Base-by-base conservation (phyloP, 2,888 invertebrate genomes). In the Atrina japonica region DNA sequence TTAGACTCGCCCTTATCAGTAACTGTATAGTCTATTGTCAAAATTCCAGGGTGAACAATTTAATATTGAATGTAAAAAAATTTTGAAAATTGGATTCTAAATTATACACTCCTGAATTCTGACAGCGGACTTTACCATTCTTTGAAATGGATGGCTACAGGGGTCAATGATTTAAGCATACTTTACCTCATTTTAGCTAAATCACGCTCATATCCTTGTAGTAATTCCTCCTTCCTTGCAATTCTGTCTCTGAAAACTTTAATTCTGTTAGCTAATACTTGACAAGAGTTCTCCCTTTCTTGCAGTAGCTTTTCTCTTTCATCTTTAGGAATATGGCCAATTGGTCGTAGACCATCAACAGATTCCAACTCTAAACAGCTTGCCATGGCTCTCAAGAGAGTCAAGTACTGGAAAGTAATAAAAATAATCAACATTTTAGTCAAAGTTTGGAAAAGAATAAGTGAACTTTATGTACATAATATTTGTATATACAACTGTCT, bases 141-240 rank as follows among this genome's bases (percentile, higher is more conserved):
- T n/a, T n/a, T n/a, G n/a, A n/a, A n/a, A n/a, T n/a, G n/a, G n/a
- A n/a, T n/a, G n/a, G n/a, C n/a, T n/a, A n/a, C n/a, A n/a, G n/a
- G n/a, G n/a, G n/a, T n/a, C n/a, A n/a, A n/a, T n/a, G n/a, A n/a
- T n/a, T n/a, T n/a, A n/a, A n/a, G 11, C 0, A 14, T 35, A 23
- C 60, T 75, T 67, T 70, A 89, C 87, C 89, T 85, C 55, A 91
- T 81, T 75, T 87, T 89, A 16, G 87, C 86, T n/a, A 91, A 76
- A 76, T 90, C 90, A 58, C 80, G 76, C 70, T 91, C 91, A 73
- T 90, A 91, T 27, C 88, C 88, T 56, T 86, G 84, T n/a, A 91
- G 75, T 11, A 91, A 78, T 40, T 88, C 88, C 65, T 90, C 89
- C 66, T 91, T 91, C 49, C 90, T 77, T 6, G 72, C 64, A 23